Conservation (phyloP, 2,113 vertebrate genomes). For the Pedetes capensis region DNA sequence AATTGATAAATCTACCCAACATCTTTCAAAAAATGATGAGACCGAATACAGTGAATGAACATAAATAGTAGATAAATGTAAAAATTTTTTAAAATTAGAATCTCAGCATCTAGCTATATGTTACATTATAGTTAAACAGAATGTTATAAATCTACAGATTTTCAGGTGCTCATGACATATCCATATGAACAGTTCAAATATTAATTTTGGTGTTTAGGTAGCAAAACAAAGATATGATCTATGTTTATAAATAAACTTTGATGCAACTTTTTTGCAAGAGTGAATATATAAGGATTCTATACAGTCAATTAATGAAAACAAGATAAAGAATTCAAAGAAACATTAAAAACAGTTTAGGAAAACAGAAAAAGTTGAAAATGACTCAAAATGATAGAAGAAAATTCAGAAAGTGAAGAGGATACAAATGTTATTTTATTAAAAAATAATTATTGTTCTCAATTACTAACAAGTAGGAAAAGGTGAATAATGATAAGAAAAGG, state of each 20-base stretch:
- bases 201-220: not conserved
- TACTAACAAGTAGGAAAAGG: not conserved
- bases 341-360: not conserved
- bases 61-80: not conserved
- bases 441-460: no score
- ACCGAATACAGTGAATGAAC: rapidly evolving
- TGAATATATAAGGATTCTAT: not conserved
- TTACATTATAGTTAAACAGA: not conserved
- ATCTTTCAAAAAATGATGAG: not conserved
- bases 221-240: not conserved
- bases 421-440: not conserved
- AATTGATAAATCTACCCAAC: not conserved
- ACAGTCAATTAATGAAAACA: not conserved
- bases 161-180: not conserved
- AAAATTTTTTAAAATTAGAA: not conserved
- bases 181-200: not conserved
- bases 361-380: not conserved
- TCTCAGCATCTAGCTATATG: not conserved
- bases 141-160: not conserved
- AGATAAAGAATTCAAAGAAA: not conserved
- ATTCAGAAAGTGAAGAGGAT: not conserved
- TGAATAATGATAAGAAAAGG: not conserved
- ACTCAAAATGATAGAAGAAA: not conserved
- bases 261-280: not conserved
- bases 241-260: not conserved